These are phyloP conservation scores for Sorex fumeus DNA, from an alignment of 2,113 vertebrate genomes.

Conservation along the genomic window DNA sequence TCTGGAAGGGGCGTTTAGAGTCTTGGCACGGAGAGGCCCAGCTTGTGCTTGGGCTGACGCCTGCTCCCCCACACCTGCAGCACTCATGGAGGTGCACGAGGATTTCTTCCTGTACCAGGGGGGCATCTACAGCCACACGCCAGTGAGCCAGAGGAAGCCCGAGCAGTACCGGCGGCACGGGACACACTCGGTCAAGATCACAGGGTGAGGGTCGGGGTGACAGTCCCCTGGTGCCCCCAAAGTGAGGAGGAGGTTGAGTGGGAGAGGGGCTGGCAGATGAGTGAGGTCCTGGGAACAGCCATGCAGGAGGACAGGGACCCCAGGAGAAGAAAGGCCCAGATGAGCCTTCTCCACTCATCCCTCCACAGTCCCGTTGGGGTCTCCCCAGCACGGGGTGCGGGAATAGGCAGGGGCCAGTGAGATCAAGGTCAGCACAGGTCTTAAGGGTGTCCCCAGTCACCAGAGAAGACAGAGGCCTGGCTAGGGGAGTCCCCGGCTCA, in stretches of 20 bases:
- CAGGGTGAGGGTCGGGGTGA: slow-evolving; percentile 90
- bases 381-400: too few species aligned
- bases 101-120: slow-evolving; percentile 97
- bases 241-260: neutral
- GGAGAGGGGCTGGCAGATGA: neutral
- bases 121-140: slow-evolving; percentile 95
- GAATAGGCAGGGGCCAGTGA: neutral
- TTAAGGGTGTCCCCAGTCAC: neutral
- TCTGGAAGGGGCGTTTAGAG: neutral
- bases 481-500: rapidly evolving
- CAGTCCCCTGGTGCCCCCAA: neutral
- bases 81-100: slow-evolving; percentile 98
- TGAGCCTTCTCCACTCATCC: neutral
- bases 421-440: neutral
- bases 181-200: slow-evolving; percentile 97
- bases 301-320: too few species aligned
- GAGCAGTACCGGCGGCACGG: slow-evolving; percentile 92
- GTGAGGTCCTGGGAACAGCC: neutral
- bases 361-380: neutral
- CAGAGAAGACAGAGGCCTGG: neutral
- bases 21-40: neutral
- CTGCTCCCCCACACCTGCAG: slow-evolving; percentile 84
- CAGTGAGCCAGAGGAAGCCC: slow-evolving; percentile 90
- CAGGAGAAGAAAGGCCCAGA: neutral
- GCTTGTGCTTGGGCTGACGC: neutral